These are phyloP conservation scores for Calephelis nemesis DNA, from an alignment of 1,140 invertebrate species.

Conservation along the genomic window DNA sequence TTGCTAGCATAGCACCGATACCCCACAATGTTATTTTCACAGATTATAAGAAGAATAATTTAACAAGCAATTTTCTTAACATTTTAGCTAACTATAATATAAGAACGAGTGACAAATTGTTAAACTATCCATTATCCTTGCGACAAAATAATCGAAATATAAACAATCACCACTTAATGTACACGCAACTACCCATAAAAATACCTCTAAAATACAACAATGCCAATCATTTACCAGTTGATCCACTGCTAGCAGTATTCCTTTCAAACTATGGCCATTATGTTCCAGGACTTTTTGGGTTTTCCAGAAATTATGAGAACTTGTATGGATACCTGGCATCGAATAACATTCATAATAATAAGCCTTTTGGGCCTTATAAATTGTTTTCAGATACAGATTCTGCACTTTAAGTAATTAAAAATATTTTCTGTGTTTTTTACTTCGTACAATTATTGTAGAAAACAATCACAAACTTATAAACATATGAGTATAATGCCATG, in stretches of 20 bases:
- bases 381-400: conserved; percentile 63
- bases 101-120: conserved; percentile 40
- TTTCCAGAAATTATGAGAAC: conserved; percentile 66
- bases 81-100: conserved; percentile 59
- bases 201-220: conserved; percentile 67
- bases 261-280: conserved; percentile 83
- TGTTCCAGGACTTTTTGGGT: conserved; percentile 59
- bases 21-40: not conserved
- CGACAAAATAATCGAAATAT: conserved; percentile 34
- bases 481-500: too few relatives aligned
- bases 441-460: too few relatives aligned
- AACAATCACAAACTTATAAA: too few relatives aligned
- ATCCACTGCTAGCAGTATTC: conserved; percentile 80
- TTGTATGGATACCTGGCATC: conserved; percentile 81
- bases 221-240: conserved; percentile 77
- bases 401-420: not conserved
- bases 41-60: conserved; percentile 30
- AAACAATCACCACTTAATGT: conserved; percentile 28
- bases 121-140: conserved; percentile 54
- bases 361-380: conserved; percentile 82
- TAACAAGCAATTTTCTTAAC: conserved; percentile 42
- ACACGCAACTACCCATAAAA: conserved; percentile 36
- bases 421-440: not conserved
- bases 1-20: not conserved
- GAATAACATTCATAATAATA: conserved; percentile 83